These are phyloP conservation scores for Thermophis baileyi DNA, from an alignment of 2,113 vertebrate species.

Conservation along the genomic window DNA sequence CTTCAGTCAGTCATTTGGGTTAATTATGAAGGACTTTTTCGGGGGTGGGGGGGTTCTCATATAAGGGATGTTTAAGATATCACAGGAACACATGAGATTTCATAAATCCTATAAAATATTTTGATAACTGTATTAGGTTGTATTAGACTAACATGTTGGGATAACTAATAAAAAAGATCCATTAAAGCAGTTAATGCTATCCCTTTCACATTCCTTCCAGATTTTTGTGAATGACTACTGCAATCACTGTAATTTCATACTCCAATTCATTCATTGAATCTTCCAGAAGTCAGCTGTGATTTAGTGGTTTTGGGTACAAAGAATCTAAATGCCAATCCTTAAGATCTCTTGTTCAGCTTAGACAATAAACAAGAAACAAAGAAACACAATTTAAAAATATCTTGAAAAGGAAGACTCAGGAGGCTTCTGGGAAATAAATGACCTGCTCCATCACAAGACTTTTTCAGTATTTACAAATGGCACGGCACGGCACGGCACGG, in stretches of 20 bases:
- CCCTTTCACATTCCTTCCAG: background rate
- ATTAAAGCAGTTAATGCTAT: background rate
- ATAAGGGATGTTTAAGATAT: fast-evolving
- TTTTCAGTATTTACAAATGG: background rate
- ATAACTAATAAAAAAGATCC: background rate
- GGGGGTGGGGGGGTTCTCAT: background rate
- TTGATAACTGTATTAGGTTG: background rate
- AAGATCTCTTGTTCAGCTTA: background rate
- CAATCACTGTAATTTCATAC: background rate
- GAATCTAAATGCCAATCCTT: background rate
- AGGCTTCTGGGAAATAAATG: background rate
- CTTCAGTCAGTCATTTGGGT: background rate
- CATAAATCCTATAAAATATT: background rate
- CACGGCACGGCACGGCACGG: fast-evolving
- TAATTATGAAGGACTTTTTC: background rate
- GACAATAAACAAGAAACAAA: background rate
- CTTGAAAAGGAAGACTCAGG: background rate
- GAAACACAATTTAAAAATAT: background rate
- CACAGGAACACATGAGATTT: background rate
- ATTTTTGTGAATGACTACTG: background rate
- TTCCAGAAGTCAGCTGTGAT: background rate
- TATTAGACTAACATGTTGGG: background rate
- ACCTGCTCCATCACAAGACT: background rate
- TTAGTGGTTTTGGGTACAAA: background rate
- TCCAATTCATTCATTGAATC: background rate